phyloP scores from a whole-genome alignment of 2,888 invertebrate species.

The Synergus japonicus region DNA sequence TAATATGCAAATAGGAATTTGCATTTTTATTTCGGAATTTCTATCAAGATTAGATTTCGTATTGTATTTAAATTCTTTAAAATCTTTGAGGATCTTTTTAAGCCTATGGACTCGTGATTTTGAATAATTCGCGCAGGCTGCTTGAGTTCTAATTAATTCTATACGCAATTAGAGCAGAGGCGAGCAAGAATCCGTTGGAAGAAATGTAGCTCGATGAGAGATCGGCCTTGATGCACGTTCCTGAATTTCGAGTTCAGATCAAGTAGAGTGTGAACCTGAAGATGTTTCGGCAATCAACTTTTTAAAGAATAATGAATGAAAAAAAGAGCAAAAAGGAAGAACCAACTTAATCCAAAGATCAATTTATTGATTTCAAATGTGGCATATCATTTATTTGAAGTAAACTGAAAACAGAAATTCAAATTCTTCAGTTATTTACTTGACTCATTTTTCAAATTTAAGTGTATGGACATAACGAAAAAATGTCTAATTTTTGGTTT shows the following conservation, averaged over 20 bases:
- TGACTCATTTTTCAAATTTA: too few species aligned
- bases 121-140: neutral
- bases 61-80: neutral
- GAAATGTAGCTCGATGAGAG: slow-evolving; percentile 62
- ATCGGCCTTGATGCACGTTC: slow-evolving; percentile 74
- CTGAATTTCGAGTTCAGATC: slow-evolving; percentile 72
- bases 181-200: slow-evolving; percentile 41
- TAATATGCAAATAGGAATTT: neutral
- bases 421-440: too few species aligned
- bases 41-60: neutral
- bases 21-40: neutral
- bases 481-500: too few species aligned
- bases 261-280: slow-evolving; percentile 73
- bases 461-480: too few species aligned
- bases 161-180: slow-evolving; percentile 27
- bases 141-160: slow-evolving; percentile 29
- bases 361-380: neutral
- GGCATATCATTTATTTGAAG: neutral
- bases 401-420: too few species aligned
- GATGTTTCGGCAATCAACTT: slow-evolving; percentile 22
- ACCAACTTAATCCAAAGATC: neutral
- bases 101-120: neutral
- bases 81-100: neutral
- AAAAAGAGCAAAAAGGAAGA: neutral
- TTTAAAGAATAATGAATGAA: neutral